Evolutionary conservation across 2,888 invertebrate genomes (phyloP).

Genomic region (Drosophila vallismaia): DNA sequence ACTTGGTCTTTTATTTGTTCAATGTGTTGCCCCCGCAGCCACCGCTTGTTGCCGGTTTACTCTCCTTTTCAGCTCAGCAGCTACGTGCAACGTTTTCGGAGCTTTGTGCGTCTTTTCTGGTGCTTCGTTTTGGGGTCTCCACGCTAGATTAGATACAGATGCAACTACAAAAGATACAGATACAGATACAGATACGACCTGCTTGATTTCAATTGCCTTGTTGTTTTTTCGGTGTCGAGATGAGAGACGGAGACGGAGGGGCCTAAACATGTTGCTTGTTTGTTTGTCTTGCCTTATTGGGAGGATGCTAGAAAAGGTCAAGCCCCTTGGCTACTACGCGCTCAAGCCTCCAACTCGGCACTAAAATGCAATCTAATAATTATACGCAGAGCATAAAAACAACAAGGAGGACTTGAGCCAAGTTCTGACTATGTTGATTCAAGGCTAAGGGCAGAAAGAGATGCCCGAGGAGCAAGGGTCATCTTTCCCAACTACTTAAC

Average conservation of each 20-base stretch:
- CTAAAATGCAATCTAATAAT: slow-evolving; percentile 51
- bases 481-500: slow-evolving; percentile 68
- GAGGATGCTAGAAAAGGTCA: slow-evolving; percentile 30
- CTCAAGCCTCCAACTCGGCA: slow-evolving; percentile 38
- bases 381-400: slow-evolving; percentile 49
- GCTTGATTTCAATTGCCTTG: slow-evolving; percentile 63
- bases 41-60: slow-evolving; percentile 46
- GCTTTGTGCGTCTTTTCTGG: slow-evolving; percentile 30
- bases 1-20: slow-evolving; percentile 65
- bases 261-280: slow-evolving; percentile 21
- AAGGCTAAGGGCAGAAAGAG: slow-evolving; percentile 63
- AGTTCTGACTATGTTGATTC: slow-evolving; percentile 54
- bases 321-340: slow-evolving; percentile 45
- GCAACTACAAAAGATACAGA: slow-evolving; percentile 51
- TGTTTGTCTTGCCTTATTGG: neutral
- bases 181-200: slow-evolving; percentile 25
- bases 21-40: slow-evolving; percentile 51
- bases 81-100: slow-evolving; percentile 54
- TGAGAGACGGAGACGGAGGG: neutral
- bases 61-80: slow-evolving; percentile 71
- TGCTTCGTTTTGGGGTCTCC: slow-evolving; percentile 45
- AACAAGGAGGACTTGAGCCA: slow-evolving; percentile 39
- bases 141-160: slow-evolving; percentile 76
- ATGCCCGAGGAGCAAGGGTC: neutral
- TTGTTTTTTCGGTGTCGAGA: neutral